Evolutionary conservation across 1,140 invertebrate genomes (phyloP).

Genomic region (Hormaphis cornu): DNA sequence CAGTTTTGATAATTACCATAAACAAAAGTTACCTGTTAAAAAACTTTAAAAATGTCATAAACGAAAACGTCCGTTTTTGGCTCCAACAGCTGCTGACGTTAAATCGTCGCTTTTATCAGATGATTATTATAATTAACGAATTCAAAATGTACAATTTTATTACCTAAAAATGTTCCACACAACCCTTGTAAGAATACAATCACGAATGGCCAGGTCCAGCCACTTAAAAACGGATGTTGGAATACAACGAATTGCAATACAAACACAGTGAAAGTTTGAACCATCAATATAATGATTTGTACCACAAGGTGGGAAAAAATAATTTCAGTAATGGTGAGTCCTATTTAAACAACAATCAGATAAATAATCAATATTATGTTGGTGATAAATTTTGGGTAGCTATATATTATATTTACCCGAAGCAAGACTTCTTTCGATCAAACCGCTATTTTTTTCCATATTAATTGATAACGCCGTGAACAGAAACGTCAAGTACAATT

Average conservation of each 20-base stretch:
- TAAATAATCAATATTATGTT: background rate
- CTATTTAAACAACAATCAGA: conserved; percentile 40
- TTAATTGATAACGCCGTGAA: conserved; percentile 36
- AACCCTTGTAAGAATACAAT: conserved; percentile 48
- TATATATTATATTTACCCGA: conserved; percentile 33
- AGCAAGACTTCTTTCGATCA: conserved; percentile 35
- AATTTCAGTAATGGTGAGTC: conserved; percentile 73
- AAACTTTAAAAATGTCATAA: too few relatives aligned
- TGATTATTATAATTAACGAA: too few relatives aligned
- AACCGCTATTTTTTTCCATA: conserved; percentile 36
- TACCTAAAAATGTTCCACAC: conserved; percentile 47
- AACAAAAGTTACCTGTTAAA: too few relatives aligned
- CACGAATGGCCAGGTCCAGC: conserved; percentile 43
- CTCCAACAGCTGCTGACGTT: too few relatives aligned
- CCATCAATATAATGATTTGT: conserved; percentile 61
- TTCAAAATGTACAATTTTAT: background rate
- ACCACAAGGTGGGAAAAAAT: conserved; percentile 70
- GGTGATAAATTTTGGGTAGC: background rate
- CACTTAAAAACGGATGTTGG: conserved; percentile 46
- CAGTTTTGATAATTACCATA: too few relatives aligned
- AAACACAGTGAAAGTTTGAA: conserved; percentile 69
- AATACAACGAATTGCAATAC: conserved; percentile 55
- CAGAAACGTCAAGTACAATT: conserved; percentile 36
- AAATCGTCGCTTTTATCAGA: too few relatives aligned
- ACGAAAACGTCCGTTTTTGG: too few relatives aligned